Conservation (phyloP, 2,797 vertebrate genomes). For the Artibeus jamaicensis region DNA sequence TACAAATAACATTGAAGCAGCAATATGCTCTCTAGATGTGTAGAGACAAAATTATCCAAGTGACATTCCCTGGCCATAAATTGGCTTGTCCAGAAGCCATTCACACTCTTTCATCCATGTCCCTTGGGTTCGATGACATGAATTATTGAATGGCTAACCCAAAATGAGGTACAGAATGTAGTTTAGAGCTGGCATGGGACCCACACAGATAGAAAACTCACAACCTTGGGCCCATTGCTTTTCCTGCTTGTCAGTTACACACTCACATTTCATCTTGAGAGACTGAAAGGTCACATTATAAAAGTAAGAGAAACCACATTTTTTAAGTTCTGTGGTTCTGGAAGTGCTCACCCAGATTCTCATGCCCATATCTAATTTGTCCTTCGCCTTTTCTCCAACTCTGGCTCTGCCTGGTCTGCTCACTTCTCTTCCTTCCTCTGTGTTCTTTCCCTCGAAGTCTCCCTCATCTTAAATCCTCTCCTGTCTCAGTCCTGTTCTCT, state of each 20-base stretch:
- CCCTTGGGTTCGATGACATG: not conserved
- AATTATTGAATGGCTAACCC: not conserved
- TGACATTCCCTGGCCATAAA: not conserved
- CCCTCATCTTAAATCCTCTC: not conserved
- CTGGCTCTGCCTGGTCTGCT: not conserved
- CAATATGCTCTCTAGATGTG: not conserved
- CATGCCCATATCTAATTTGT: not conserved
- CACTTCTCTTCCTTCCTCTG: not conserved
- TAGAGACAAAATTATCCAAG: not conserved
- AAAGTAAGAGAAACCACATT: not conserved
- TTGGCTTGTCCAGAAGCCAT: not conserved
- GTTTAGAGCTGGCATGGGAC: not conserved
- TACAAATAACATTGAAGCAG: not conserved
- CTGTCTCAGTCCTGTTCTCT: not conserved
- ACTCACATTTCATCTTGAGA: not conserved
- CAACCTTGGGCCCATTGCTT: not conserved
- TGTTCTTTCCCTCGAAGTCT: not conserved
- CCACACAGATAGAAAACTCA: not conserved
- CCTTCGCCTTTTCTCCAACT: not conserved
- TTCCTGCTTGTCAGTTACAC: not conserved
- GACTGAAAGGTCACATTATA: not conserved
- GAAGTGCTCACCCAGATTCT: not conserved
- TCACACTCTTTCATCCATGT: not conserved
- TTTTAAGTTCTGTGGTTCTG: not conserved
- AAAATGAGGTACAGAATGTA: not conserved